Evolutionary conservation across 2,113 vertebrate species (phyloP), one percentile per base, ranked within the genome.

Genomic region (Vanacampus margaritifer): DNA sequence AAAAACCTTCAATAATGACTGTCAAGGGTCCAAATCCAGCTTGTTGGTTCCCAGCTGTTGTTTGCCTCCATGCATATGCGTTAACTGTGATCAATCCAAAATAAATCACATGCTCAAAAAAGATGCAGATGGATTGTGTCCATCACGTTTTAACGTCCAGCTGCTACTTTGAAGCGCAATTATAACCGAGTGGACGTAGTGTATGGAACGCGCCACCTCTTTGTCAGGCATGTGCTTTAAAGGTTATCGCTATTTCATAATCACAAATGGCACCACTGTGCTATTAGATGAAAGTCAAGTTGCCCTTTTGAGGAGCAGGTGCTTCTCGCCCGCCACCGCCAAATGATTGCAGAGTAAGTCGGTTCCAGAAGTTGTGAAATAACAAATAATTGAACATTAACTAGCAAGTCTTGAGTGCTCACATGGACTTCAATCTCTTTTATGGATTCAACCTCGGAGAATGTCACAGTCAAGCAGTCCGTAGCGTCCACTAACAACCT

Each of bases 181-280:
- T 76, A 79, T 48, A 65, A 71, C n/a, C 28, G 12, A 39, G 36
- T 24, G n/a, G 59, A 24, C n/a, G 39, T 61, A 72, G 68, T 66
- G 72, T 58, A 62, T 39, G 32, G 66, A 46, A 77, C 24, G 24
- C 53, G 2, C 1, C 54, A 37, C 65, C 58, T 50, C 48, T 80
- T 80, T 71, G 74, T 78, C 72, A 65, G 68, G 60, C 60, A 62
- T 23, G 14, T 41, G 23, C 39, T 72, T 75, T 76, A 89, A 88
- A 89, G 86, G 88, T 88, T 87, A 88, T 85, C 82, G 74, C 78
- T 73, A 68, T 66, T 82, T 85, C 75, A 84, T 68, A 78, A 78
- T 70, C 80, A 78, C 43, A 73, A 79, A 73, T 80, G 24, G 74
- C 74, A 79, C 73, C 71, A 17, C 61, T 74, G n/a, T 1, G 39